These are phyloP conservation scores for Aphis craccivora DNA, from an alignment of 1,140 invertebrate genomes.

Conservation along the genomic window DNA sequence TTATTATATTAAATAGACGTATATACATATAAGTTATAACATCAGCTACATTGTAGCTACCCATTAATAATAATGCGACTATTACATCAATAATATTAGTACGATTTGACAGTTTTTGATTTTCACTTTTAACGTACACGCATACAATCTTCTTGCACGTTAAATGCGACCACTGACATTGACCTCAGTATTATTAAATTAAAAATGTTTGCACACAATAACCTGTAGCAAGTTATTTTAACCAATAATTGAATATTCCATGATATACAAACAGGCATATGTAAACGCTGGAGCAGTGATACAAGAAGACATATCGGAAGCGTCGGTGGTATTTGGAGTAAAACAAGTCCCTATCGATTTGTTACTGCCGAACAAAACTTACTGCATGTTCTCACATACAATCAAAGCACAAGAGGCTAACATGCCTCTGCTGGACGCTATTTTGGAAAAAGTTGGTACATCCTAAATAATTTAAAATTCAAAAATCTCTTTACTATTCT, in stretches of 20 bases:
- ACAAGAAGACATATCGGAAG: conserved; percentile 96
- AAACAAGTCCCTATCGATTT: conserved; percentile 96
- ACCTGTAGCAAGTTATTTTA: not conserved
- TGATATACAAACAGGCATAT: conserved; percentile 74
- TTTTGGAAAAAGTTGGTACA: conserved; percentile 82
- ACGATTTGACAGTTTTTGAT: no score
- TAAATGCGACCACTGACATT: not conserved
- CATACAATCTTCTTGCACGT: not conserved
- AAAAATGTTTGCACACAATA: not conserved
- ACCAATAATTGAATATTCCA: not conserved
- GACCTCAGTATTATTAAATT: not conserved
- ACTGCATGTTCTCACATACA: conserved; percentile 98
- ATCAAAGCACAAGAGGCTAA: conserved; percentile 99
- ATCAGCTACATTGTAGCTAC: not conserved
- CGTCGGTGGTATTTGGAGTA: conserved; percentile 95
- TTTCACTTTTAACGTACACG: no score
- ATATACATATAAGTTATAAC: no score
- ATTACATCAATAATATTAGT: no score
- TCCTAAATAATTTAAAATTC: not conserved
- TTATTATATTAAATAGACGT: not conserved
- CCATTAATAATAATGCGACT: not conserved
- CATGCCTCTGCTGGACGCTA: conserved; percentile 95
- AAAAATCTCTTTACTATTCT: not conserved
- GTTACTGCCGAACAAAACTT: conserved; percentile 94
- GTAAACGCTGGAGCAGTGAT: conserved; percentile 87